Evolutionary conservation across 2,888 invertebrate genomes (phyloP).

Genomic region (Polydrusus cervinus): DNA sequence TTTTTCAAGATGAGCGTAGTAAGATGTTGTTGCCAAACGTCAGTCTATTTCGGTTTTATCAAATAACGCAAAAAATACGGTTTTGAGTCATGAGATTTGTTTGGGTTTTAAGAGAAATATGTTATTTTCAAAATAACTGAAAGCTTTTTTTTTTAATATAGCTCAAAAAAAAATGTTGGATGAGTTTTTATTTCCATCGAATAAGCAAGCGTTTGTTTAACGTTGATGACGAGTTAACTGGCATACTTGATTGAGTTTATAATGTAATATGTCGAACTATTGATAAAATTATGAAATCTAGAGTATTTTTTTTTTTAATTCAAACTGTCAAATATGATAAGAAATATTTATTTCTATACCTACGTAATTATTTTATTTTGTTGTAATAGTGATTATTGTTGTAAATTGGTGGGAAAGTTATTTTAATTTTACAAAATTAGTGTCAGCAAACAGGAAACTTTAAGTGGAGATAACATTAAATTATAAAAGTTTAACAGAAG

Average conservation of each 20-base stretch:
- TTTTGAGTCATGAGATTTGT: constrained; percentile 2
- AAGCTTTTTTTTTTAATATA: background rate
- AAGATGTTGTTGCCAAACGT: constrained; percentile 41
- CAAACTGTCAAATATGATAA: no score
- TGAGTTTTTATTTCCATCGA: no score
- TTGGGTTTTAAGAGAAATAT: background rate
- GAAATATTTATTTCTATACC: no score
- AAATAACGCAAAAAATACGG: constrained; percentile 32
- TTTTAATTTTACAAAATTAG: constrained; percentile 4
- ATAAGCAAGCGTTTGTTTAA: no score
- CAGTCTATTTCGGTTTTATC: constrained; percentile 37
- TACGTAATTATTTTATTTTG: background rate
- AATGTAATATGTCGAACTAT: no score
- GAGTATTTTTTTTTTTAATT: no score
- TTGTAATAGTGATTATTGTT: background rate
- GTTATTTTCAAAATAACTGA: background rate
- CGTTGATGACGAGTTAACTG: no score
- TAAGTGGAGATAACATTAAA: constrained; percentile 1
- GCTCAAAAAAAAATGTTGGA: background rate
- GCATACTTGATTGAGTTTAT: no score
- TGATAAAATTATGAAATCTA: no score
- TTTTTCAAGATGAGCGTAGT: constrained; percentile 14
- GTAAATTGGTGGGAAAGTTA: constrained; percentile 6
- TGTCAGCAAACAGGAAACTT: background rate
- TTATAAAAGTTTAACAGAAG: constrained; percentile 2